Base-by-base conservation (phyloP, 1,140 invertebrate genomes). In the Drosophila ogumai region DNA sequence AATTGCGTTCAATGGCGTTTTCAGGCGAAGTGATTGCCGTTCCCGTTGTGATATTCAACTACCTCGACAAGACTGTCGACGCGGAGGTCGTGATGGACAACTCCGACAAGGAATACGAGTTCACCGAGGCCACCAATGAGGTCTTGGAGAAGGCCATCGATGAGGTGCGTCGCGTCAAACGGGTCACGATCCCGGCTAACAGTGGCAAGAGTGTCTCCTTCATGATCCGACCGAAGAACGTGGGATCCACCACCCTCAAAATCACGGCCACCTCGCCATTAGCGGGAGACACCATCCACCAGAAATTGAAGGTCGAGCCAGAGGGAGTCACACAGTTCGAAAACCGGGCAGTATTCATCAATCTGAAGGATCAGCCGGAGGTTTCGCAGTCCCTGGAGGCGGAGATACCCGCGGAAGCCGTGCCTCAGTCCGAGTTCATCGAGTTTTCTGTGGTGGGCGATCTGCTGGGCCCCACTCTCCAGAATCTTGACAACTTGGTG, bases 81-180 rank as follows among this genome's bases (percentile, higher is more conserved):
- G 96, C 96, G 5, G 96, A 97, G 74, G 95, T 99, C 0, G 96
- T 96, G 0, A 93, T 99, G 80, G 96, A 98, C 80, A 98, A 98
- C 91, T 93, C 94, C 0, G 95, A 96, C 66, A 94, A 95, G 65
- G 95, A 95, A 59, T 98, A 97, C 93, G 96, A 97, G 75, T 99
- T 99, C 88, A 93, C 94, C 73, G 93, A 95, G 49, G 90, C 94
- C 52, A 92, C 94, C 68, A 94, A 94, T 91, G 92, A 94, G 69
- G 75, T 95, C 49, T 88, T 94, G 68, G 92, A 94, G 15, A 82
- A 91, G 15, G 91, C 93, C 73, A 93, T 93, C 15, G 86, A 95
- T 38, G 96, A 96, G 86, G 79, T 95, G 8, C 95, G 94, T 75
- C 93, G 95, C 12, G 94, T 93, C n/a, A 96, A 96, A 86, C 94